phyloP scores from a whole-genome alignment of 1,140 invertebrate species.

The Macrobrachium rosenbergii region DNA sequence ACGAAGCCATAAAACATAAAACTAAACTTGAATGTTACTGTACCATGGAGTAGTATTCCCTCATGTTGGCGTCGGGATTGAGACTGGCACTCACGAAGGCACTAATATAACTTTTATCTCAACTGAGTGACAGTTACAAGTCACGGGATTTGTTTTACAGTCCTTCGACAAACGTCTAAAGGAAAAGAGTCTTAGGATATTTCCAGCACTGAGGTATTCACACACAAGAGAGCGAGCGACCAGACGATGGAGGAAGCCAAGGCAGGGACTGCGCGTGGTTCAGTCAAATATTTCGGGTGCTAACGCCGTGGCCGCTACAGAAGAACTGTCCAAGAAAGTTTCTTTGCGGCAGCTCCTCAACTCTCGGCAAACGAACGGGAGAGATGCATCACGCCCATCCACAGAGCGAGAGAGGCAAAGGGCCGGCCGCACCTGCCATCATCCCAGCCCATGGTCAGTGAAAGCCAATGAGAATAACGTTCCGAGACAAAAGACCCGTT shows the following conservation, averaged over 20 bases:
- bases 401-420: neutral
- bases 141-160: neutral
- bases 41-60: slow-evolving; percentile 54
- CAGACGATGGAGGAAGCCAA: no score
- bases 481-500: neutral
- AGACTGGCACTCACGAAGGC: slow-evolving; percentile 19
- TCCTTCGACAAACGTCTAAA: no score
- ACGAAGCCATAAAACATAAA: no score
- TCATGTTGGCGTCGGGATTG: slow-evolving; percentile 21
- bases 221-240: no score
- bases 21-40: neutral
- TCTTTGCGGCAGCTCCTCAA: neutral
- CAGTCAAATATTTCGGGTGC: neutral
- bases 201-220: no score
- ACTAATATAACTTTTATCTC: no score
- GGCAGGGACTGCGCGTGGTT: no score
- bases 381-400: neutral
- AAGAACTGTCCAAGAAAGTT: neutral
- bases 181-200: no score
- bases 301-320: slow-evolving; percentile 19
- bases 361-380: neutral
- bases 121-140: no score
- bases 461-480: slow-evolving; percentile 12
- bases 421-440: neutral
- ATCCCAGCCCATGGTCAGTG: neutral